A percentile compares a stretch with the other conserved stretches of the same genome.
phyloP scores from a whole-genome alignment of 2,888 invertebrate species.

The Drosophila tripunctata region DNA sequence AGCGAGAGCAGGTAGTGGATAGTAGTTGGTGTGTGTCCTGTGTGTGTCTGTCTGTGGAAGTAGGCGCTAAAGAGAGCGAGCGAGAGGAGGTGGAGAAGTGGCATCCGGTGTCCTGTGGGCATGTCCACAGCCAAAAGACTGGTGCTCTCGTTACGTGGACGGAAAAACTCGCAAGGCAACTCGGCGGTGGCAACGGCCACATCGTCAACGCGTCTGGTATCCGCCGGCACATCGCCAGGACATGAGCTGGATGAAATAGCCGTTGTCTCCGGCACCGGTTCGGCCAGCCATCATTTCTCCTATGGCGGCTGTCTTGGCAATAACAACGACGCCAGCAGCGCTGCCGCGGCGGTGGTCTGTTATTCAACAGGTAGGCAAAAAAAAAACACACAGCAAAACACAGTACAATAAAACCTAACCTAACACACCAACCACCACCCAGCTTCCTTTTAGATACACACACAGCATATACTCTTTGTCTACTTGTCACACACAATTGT shows the following conservation, averaged over 20 bases:
- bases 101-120: slow-evolving; percentile 75
- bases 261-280: slow-evolving; percentile 87
- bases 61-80: slow-evolving; percentile 19
- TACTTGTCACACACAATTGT: slow-evolving; percentile 12
- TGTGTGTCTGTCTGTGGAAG: no score
- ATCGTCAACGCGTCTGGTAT: slow-evolving; percentile 85
- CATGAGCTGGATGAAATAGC: slow-evolving; percentile 89
- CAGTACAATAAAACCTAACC: background rate
- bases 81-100: no score
- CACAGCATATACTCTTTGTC: background rate
- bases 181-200: slow-evolving; percentile 76
- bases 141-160: slow-evolving; percentile 87
- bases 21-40: background rate
- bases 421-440: background rate
- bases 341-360: slow-evolving; percentile 67
- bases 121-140: slow-evolving; percentile 88
- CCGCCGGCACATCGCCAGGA: slow-evolving; percentile 84
- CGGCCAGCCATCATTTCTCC: slow-evolving; percentile 83
- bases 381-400: background rate
- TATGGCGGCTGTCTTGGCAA: slow-evolving; percentile 81
- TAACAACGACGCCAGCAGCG: slow-evolving; percentile 75
- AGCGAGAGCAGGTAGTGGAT: background rate
- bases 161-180: slow-evolving; percentile 86
- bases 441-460: background rate
- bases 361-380: slow-evolving; percentile 82